Percentiles rank a stretch among this genome's conserved stretches.
These are phyloP conservation scores for Camponotus pennsylvanicus DNA, from an alignment of 1,140 invertebrate species.

Conservation along the genomic window DNA sequence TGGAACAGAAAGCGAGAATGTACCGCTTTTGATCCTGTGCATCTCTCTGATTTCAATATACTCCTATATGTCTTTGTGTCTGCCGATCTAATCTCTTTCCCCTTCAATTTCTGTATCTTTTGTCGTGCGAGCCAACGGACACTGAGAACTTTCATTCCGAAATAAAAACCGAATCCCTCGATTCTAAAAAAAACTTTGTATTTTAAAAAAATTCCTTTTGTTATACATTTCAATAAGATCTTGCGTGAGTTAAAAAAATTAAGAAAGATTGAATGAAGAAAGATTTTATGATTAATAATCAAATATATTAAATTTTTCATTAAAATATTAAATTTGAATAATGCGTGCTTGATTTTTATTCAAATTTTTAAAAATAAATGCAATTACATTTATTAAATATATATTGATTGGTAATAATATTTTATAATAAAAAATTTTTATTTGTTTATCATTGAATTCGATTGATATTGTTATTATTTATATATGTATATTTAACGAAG, in stretches of 20 bases:
- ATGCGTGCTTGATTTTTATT: background rate
- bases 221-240: background rate
- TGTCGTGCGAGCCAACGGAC: background rate
- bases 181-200: background rate
- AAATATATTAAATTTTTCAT: background rate
- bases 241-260: background rate
- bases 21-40: slow-evolving; percentile 24
- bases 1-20: background rate
- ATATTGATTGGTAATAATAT: no score
- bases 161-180: background rate
- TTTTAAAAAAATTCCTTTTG: background rate
- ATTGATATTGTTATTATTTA: no score
- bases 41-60: slow-evolving; percentile 36
- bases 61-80: background rate
- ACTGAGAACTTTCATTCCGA: slow-evolving; percentile 27
- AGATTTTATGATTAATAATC: background rate
- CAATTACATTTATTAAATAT: no score
- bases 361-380: background rate
- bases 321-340: background rate
- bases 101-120: slow-evolving; percentile 25
- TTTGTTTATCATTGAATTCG: no score
- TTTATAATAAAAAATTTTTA: no score
- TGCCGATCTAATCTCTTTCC: slow-evolving; percentile 39
- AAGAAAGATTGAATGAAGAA: background rate
- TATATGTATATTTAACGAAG: no score